Conservation (phyloP, 2,797 vertebrate species). For the Danio albolineatus region DNA sequence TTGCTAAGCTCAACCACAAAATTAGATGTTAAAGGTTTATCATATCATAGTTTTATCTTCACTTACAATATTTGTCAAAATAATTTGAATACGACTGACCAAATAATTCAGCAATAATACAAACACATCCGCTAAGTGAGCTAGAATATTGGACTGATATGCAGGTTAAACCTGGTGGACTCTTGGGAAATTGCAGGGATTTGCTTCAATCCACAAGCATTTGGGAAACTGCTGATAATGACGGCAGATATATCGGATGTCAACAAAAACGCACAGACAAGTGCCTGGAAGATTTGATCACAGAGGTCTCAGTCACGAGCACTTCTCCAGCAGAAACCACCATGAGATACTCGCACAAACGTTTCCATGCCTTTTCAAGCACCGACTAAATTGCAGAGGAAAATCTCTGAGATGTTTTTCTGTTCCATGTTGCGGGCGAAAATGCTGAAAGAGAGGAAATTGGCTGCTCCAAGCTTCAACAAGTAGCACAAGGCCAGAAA, state of each 20-base stretch:
- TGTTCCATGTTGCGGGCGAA: conserved; percentile 16
- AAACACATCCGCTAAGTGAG: conserved; percentile 9
- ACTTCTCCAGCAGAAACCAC: conserved; percentile 31
- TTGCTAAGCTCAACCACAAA: no score
- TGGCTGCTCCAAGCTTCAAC: conserved; percentile 30
- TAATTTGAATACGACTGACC: neutral
- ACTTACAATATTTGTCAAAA: neutral
- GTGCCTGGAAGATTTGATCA: conserved; percentile 55
- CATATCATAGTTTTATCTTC: neutral
- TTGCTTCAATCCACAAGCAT: conserved; percentile 51
- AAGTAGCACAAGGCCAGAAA: conserved; percentile 17
- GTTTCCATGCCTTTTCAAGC: conserved; percentile 35
- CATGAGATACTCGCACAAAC: neutral
- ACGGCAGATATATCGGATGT: conserved; percentile 56
- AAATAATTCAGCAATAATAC: neutral
- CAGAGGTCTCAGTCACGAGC: conserved; percentile 29
- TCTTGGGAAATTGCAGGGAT: conserved; percentile 56
- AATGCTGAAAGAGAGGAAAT: conserved; percentile 41
- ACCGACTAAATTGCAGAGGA: conserved; percentile 28
- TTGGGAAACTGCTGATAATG: conserved; percentile 48
- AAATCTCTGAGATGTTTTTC: conserved; percentile 26
- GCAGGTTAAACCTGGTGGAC: conserved; percentile 48
- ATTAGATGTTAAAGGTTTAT: neutral
- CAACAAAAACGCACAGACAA: conserved; percentile 55
- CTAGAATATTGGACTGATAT: conserved; percentile 45